These are phyloP conservation scores for Limonius californicus DNA, from an alignment of 1,140 invertebrate species.

Conservation along the genomic window DNA sequence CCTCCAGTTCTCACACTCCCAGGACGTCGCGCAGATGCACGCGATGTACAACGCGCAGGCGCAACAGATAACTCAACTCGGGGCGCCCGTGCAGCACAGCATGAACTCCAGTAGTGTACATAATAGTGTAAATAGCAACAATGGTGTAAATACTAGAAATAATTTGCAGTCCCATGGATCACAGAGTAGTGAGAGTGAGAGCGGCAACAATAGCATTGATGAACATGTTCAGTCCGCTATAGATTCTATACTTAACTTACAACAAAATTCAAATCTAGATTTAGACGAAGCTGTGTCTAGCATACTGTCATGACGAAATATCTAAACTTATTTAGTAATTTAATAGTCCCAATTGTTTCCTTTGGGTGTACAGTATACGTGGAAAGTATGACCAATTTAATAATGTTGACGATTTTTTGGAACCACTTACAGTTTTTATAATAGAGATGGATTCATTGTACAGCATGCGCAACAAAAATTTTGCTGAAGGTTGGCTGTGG, in stretches of 20 bases:
- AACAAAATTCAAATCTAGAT: slow-evolving; percentile 46
- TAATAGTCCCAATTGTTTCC: background rate
- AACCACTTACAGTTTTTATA: slow-evolving; percentile 1
- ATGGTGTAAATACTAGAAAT: slow-evolving; percentile 6
- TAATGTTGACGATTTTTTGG: background rate
- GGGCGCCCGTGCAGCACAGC: slow-evolving; percentile 19
- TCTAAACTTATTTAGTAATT: slow-evolving; percentile 25
- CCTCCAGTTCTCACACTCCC: background rate
- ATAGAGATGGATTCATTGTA: too few species aligned
- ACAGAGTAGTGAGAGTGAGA: slow-evolving; percentile 17
- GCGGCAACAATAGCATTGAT: slow-evolving; percentile 57
- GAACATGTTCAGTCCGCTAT: slow-evolving; percentile 75
- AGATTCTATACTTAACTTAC: slow-evolving; percentile 71
- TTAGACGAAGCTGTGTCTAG: slow-evolving; percentile 39
- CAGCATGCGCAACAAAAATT: too few species aligned
- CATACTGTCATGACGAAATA: slow-evolving; percentile 47
- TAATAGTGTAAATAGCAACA: slow-evolving; percentile 21
- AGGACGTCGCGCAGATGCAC: slow-evolving; percentile 24
- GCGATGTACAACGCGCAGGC: background rate
- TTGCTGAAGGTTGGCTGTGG: too few species aligned
- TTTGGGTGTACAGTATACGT: background rate
- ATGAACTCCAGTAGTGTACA: slow-evolving; percentile 26
- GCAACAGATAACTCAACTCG: slow-evolving; percentile 43
- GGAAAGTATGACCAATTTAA: too few species aligned
- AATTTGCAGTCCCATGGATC: background rate